Percentiles rank a stretch among this genome's conserved stretches.
These are phyloP conservation scores for Piaya cayana DNA, from an alignment of 2,113 vertebrate species.

Conservation along the genomic window DNA sequence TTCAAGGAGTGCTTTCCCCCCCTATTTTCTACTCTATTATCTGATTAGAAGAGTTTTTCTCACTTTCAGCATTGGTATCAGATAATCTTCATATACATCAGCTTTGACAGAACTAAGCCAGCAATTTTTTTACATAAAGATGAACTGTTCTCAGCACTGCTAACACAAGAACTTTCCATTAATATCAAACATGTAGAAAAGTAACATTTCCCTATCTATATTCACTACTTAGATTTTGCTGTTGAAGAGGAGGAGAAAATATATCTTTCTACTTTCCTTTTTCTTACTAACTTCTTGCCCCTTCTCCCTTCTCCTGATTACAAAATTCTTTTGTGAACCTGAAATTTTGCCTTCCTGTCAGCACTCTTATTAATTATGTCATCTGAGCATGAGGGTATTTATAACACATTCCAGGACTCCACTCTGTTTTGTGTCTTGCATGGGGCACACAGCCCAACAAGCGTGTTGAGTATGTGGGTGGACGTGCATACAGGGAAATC, in stretches of 20 bases:
- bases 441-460: background rate
- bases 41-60: background rate
- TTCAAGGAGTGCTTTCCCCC: background rate
- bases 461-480: background rate
- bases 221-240: background rate
- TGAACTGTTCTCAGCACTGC: background rate
- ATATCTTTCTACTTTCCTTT: background rate
- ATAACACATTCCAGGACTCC: background rate
- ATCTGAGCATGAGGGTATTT: background rate
- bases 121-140: background rate
- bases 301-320: background rate
- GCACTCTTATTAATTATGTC: background rate
- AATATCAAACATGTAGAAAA: background rate
- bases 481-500: background rate
- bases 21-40: background rate
- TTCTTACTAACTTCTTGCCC: background rate
- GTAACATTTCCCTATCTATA: background rate
- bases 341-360: background rate
- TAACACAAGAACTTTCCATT: background rate
- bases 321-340: background rate
- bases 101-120: background rate
- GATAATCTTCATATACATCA: background rate
- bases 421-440: background rate
- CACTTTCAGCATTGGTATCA: background rate
- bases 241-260: background rate